phyloP scores from a whole-genome alignment of 2,797 vertebrate species.

The Dromococcyx pavoninus region DNA sequence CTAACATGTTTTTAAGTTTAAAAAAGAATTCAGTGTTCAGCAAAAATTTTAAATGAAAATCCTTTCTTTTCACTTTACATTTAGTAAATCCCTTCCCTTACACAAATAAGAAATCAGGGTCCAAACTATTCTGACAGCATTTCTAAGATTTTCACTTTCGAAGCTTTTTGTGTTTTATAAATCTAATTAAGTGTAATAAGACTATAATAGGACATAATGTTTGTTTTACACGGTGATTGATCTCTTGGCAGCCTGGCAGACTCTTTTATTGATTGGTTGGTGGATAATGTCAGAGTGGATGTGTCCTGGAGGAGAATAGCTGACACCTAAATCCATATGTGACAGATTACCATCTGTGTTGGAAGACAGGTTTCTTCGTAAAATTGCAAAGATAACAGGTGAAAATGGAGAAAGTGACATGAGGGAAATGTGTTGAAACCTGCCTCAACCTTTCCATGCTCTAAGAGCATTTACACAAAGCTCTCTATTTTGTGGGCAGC shows the following conservation, averaged over 20 bases:
- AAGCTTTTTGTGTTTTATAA: conserved; percentile 51
- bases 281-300: conserved; percentile 65
- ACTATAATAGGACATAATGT: conserved; percentile 63
- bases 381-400: conserved; percentile 61
- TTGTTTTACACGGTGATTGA: conserved; percentile 67
- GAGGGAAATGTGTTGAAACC: conserved; percentile 63
- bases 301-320: conserved; percentile 64
- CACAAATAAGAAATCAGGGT: neutral
- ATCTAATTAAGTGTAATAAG: conserved; percentile 68
- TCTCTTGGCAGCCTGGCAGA: conserved; percentile 63
- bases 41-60: conserved; percentile 35
- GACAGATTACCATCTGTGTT: conserved; percentile 68
- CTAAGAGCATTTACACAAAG: conserved; percentile 53
- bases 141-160: neutral
- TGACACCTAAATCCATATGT: conserved; percentile 68
- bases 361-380: conserved; percentile 42
- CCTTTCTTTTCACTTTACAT: conserved; percentile 51
- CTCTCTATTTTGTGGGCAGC: conserved; percentile 18
- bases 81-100: conserved; percentile 50
- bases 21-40: conserved; percentile 34
- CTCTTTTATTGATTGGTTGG: conserved; percentile 60
- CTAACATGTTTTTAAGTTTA: conserved; percentile 38
- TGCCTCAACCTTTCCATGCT: conserved; percentile 46
- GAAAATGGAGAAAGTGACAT: conserved; percentile 66
- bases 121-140: conserved; percentile 55